Conservation (phyloP, 2,888 invertebrate species). For the Caenorhabditis uteleia region DNA sequence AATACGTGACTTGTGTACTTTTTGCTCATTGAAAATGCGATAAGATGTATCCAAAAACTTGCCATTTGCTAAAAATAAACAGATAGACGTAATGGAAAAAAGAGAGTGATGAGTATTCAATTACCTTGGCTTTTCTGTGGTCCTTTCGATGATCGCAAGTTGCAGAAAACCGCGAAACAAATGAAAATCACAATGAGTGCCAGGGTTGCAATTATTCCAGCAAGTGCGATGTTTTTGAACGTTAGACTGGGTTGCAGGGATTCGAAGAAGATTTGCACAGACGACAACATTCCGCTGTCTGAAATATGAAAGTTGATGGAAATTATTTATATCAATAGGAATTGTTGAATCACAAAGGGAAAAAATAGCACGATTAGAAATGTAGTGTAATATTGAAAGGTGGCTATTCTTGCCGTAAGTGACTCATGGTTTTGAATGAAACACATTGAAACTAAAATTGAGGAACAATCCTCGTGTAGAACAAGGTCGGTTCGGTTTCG, state of each 20-base stretch:
- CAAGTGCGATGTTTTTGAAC: constrained; percentile 32
- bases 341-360: too few species aligned
- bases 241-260: constrained; percentile 24
- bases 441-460: too few species aligned
- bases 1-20: constrained; percentile 49
- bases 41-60: constrained; percentile 59
- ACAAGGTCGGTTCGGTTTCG: too few species aligned
- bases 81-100: too few species aligned
- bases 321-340: too few species aligned
- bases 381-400: background rate
- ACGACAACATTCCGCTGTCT: constrained; percentile 25
- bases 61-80: constrained; percentile 41
- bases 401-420: too few species aligned
- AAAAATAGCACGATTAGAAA: background rate
- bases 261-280: constrained; percentile 22
- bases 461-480: too few species aligned
- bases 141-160: constrained; percentile 25
- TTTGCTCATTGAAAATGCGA: constrained; percentile 59
- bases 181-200: constrained; percentile 29
- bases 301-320: constrained; percentile 11
- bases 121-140: constrained; percentile 31
- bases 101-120: background rate
- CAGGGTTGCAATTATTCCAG: constrained; percentile 23
- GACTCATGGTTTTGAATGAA: too few species aligned
- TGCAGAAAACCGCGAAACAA: constrained; percentile 49